A percentile compares a stretch with the other conserved stretches of the same genome.
Evolutionary conservation across 1,140 invertebrate genomes (phyloP).

Genomic region (Panagrolaimus sp.): DNA sequence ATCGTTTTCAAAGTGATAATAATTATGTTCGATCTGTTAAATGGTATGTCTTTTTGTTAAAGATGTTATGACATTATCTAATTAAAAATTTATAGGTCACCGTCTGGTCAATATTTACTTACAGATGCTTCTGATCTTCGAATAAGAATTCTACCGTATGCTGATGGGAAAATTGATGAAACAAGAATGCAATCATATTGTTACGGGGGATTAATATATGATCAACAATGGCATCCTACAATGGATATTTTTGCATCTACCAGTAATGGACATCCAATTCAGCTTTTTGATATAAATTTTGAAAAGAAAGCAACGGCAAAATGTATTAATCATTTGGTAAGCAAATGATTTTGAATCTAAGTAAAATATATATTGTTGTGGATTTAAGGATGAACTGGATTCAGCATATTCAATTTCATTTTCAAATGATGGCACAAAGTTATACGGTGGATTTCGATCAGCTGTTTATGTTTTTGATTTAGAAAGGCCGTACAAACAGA

Average conservation of each 20-base stretch:
- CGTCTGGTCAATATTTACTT: neutral
- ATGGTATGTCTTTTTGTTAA: neutral
- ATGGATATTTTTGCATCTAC: neutral
- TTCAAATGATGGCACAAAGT: neutral
- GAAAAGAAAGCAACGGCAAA: neutral
- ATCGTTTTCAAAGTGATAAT: neutral
- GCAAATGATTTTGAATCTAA: too few relatives aligned
- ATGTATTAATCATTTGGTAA: neutral
- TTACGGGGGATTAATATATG: neutral
- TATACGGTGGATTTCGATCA: neutral
- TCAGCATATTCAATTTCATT: neutral
- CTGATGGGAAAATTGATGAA: neutral
- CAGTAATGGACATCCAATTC: neutral
- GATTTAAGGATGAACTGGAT: too few relatives aligned
- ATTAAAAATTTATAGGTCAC: too few relatives aligned
- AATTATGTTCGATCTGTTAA: conserved; percentile 1
- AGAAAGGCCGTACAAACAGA: neutral
- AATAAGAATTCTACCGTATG: neutral
- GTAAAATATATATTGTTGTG: too few relatives aligned
- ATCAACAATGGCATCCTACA: neutral
- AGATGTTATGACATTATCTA: too few relatives aligned
- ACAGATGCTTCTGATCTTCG: neutral
- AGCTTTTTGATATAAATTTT: neutral
- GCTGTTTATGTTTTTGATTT: neutral
- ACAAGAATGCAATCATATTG: neutral